phyloP scores from a whole-genome alignment of 2,113 vertebrate genomes.

The Corydoras sp. region DNA sequence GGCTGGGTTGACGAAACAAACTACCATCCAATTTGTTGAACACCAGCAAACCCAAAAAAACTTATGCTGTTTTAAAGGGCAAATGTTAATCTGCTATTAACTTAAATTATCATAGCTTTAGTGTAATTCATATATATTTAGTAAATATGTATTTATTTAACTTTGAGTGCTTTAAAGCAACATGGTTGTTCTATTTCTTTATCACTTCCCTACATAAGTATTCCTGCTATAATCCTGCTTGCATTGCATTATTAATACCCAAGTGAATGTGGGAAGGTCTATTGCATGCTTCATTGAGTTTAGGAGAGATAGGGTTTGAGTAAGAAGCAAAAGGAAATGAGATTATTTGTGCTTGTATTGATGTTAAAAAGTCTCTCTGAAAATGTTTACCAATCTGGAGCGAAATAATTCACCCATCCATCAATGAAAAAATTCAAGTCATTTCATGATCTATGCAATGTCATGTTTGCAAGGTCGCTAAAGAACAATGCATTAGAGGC shows the following conservation, averaged over 20 bases:
- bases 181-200: neutral
- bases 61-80: too few relatives aligned
- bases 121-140: neutral
- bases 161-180: too few relatives aligned
- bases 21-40: too few relatives aligned
- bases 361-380: slow-evolving; percentile 14
- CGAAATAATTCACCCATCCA: slow-evolving; percentile 10
- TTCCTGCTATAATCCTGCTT: slow-evolving; percentile 12
- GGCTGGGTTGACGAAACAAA: too few relatives aligned
- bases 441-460: too few relatives aligned
- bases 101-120: too few relatives aligned
- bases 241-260: slow-evolving; percentile 23
- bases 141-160: too few relatives aligned
- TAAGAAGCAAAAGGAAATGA: slow-evolving; percentile 19
- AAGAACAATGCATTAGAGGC: too few relatives aligned
- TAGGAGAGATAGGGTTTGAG: slow-evolving; percentile 15
- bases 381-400: slow-evolving; percentile 4
- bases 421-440: slow-evolving; percentile 1
- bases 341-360: slow-evolving; percentile 30
- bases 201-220: neutral
- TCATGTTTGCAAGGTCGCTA: too few relatives aligned
- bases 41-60: too few relatives aligned
- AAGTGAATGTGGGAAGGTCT: slow-evolving; percentile 22
- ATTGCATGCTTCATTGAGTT: slow-evolving; percentile 15
- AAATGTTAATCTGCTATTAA: too few relatives aligned